These are phyloP conservation scores for Grapholita molesta DNA, from an alignment of 1,140 invertebrate species.

Conservation along the genomic window DNA sequence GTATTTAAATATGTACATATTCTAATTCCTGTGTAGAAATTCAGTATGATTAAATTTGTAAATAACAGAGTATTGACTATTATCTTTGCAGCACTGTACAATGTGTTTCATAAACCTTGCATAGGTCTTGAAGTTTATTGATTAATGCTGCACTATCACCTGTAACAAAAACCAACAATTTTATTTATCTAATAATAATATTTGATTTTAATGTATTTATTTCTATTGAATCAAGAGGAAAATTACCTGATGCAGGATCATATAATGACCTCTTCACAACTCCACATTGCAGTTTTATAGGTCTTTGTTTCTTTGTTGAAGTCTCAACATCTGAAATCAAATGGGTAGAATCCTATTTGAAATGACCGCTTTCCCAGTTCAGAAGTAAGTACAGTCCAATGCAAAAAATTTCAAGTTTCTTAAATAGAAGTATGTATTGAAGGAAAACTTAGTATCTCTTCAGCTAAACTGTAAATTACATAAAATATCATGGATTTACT, in stretches of 20 bases:
- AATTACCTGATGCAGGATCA: conserved; percentile 51
- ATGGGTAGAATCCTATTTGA: too few relatives aligned
- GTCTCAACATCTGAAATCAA: conserved; percentile 60
- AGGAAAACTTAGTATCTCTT: too few relatives aligned
- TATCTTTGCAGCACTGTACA: conserved; percentile 32
- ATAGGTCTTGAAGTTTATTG: conserved; percentile 29
- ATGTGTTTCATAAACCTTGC: conserved; percentile 30
- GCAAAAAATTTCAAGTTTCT: too few relatives aligned
- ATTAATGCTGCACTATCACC: conserved; percentile 33
- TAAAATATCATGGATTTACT: too few relatives aligned
- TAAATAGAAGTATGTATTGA: too few relatives aligned
- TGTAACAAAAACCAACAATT: conserved; percentile 29
- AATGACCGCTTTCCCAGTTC: too few relatives aligned
- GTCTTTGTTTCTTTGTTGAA: conserved; percentile 54
- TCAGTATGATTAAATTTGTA: too few relatives aligned
- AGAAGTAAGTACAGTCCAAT: too few relatives aligned
- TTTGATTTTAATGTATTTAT: not conserved
- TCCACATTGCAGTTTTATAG: conserved; percentile 65
- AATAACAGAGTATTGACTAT: not conserved
- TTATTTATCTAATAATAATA: conserved; percentile 18
- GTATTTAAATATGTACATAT: too few relatives aligned
- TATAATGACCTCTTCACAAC: conserved; percentile 54
- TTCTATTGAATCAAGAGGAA: not conserved
- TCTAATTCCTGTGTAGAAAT: too few relatives aligned
- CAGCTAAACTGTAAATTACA: too few relatives aligned